phyloP scores from a whole-genome alignment of 2,113 vertebrate species.

The Dermatemys mawii region DNA sequence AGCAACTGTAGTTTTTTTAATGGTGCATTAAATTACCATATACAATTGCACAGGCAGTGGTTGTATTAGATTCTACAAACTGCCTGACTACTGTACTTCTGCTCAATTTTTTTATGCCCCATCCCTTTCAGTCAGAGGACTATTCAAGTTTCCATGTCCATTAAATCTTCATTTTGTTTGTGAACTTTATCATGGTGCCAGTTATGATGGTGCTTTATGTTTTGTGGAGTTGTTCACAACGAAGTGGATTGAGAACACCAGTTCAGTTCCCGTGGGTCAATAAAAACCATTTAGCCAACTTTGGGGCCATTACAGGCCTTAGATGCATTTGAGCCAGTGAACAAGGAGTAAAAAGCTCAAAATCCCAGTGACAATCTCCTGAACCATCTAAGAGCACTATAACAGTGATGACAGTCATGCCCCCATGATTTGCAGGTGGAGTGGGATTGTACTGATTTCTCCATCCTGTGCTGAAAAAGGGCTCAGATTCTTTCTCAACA shows the following conservation, averaged over 20 bases:
- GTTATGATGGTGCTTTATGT: neutral
- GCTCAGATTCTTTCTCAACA: neutral
- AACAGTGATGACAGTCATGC: neutral
- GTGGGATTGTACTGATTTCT: neutral
- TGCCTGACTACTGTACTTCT: neutral
- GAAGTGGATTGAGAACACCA: neutral
- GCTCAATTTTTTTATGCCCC: neutral
- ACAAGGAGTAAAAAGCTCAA: neutral
- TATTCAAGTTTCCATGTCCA: neutral
- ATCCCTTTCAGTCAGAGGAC: neutral
- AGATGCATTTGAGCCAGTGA: neutral
- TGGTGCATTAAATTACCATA: neutral
- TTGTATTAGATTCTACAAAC: neutral
- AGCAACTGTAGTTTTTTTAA: neutral
- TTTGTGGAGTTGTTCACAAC: neutral
- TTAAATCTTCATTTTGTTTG: neutral
- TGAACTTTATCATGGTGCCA: accelerated
- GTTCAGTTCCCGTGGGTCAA: neutral
- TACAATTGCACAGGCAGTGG: neutral
- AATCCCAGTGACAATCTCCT: neutral
- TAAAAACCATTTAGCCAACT: neutral
- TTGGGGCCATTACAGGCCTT: neutral
- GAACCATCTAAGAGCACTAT: neutral
- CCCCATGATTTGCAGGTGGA: neutral
- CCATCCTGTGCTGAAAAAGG: neutral